These are phyloP conservation scores for Poecilia latipinna DNA, from an alignment of 2,113 vertebrate species.

Conservation along the genomic window DNA sequence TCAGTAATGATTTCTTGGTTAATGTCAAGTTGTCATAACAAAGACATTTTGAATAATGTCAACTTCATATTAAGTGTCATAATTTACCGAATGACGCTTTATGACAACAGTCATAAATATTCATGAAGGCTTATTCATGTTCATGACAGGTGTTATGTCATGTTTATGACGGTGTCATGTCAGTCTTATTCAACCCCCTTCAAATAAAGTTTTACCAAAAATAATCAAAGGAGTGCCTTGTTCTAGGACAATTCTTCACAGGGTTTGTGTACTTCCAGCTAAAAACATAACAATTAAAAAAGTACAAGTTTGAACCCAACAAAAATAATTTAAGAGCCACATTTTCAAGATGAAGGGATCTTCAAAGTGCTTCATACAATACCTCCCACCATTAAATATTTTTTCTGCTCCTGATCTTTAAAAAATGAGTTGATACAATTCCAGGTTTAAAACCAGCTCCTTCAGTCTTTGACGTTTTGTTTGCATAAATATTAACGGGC, in stretches of 20 bases:
- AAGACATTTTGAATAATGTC: too few species aligned
- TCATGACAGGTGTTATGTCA: too few species aligned
- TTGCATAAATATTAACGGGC: background rate
- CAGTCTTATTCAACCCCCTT: too few species aligned
- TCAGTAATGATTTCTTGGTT: too few species aligned
- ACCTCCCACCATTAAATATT: background rate
- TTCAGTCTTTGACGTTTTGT: background rate
- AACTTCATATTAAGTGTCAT: too few species aligned
- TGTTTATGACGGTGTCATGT: too few species aligned
- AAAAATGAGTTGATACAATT: background rate
- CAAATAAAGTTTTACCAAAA: background rate
- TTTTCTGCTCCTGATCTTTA: background rate
- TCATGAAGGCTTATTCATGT: too few species aligned
- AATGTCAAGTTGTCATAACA: too few species aligned
- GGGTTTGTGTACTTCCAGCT: background rate
- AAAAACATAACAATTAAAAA: constrained; percentile 1
- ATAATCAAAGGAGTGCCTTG: background rate
- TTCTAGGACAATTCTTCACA: constrained; percentile 1
- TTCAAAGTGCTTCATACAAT: background rate
- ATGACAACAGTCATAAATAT: too few species aligned
- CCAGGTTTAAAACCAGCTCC: background rate
- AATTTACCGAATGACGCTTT: too few species aligned
- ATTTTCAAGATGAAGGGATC: background rate
- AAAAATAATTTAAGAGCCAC: constrained; percentile 40
- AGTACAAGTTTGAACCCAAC: background rate